These are phyloP conservation scores for Virgularia gustaviana DNA, from an alignment of 92 coral and sea anemone species.

Conservation along the genomic window DNA sequence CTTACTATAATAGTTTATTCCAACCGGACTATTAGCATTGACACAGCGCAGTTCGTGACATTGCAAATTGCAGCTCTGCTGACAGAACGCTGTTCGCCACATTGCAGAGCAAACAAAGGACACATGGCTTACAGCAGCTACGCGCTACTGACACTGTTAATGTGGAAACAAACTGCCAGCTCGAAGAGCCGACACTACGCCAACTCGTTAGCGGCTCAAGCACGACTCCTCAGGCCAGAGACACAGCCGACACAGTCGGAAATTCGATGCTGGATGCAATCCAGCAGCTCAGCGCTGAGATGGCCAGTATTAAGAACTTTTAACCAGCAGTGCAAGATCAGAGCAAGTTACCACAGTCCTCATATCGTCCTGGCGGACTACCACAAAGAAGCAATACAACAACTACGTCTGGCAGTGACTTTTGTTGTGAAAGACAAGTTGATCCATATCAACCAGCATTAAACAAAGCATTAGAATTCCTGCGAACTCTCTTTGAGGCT, in stretches of 20 bases:
- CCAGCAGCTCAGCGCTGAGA: slow-evolving; percentile 7
- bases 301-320: slow-evolving; percentile 8
- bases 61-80: background rate
- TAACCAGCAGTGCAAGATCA: background rate
- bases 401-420: slow-evolving; percentile 44
- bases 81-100: no score
- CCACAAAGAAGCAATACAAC: slow-evolving; percentile 52
- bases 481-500: slow-evolving; percentile 44
- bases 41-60: slow-evolving; percentile 16
- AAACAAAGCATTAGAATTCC: slow-evolving; percentile 40
- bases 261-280: slow-evolving; percentile 11
- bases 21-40: background rate
- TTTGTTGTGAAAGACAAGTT: slow-evolving; percentile 16
- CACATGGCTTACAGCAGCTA: background rate
- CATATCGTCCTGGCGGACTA: slow-evolving; percentile 57
- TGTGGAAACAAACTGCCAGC: background rate
- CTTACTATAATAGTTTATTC: background rate
- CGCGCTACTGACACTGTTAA: background rate
- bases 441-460: slow-evolving; percentile 48
- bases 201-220: background rate
- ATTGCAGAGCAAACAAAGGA: no score
- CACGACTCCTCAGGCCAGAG: background rate
- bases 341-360: slow-evolving; percentile 40
- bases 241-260: background rate
- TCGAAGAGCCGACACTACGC: background rate